Conservation (phyloP, 2,113 vertebrate genomes). For the Otus sunia region DNA sequence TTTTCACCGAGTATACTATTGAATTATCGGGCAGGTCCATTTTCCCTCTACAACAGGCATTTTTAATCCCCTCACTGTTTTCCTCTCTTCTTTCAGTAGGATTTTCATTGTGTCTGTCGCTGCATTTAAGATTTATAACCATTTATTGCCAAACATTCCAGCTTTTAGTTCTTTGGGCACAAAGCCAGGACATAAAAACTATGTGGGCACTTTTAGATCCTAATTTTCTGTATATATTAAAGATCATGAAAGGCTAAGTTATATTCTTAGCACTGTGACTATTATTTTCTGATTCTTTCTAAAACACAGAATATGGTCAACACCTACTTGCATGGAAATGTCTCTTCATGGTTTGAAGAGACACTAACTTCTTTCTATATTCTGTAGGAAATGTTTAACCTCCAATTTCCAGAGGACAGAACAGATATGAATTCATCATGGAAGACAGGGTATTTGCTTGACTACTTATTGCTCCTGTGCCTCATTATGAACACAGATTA, state of each 20-base stretch:
- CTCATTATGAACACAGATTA: background rate
- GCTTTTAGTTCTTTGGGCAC: background rate
- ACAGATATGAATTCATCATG: background rate
- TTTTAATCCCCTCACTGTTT: background rate
- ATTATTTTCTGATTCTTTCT: background rate
- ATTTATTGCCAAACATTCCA: background rate
- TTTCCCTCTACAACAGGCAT: background rate
- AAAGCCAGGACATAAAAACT: background rate
- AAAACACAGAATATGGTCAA: background rate
- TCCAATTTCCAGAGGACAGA: background rate
- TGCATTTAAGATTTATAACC: background rate
- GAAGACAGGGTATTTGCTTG: background rate
- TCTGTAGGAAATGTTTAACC: background rate
- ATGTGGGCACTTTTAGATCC: background rate
- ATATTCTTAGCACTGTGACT: background rate
- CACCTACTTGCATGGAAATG: background rate
- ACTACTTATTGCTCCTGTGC: background rate
- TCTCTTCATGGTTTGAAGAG: background rate
- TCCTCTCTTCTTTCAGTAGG: background rate
- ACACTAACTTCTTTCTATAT: background rate
- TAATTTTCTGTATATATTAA: background rate
- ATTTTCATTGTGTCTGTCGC: background rate
- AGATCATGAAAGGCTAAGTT: background rate
- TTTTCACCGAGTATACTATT: background rate
- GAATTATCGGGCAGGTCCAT: background rate